Conservation (phyloP, 2,888 invertebrate genomes). For the Acanthosepion lycidas region DNA sequence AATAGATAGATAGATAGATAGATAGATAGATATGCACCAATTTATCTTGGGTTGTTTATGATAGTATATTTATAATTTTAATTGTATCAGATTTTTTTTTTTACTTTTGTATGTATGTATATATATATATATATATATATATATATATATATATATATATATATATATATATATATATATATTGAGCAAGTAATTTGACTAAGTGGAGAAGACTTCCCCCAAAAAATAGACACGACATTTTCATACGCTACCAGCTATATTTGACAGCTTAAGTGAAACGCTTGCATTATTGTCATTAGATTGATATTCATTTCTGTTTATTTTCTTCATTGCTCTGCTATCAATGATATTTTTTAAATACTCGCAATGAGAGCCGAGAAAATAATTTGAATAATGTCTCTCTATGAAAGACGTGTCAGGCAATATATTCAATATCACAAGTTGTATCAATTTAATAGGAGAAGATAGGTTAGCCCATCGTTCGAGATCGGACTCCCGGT, state of each 20-base stretch:
- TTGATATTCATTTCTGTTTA: background rate
- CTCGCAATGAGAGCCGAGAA: too few relatives aligned
- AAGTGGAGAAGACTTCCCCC: background rate
- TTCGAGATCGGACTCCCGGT: too few relatives aligned
- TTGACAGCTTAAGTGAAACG: slow-evolving; percentile 9
- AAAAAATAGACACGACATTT: background rate
- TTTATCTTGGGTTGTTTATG: too few relatives aligned
- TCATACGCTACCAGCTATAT: background rate
- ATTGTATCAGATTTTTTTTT: background rate
- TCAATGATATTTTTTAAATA: background rate
- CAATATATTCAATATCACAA: too few relatives aligned
- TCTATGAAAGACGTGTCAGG: too few relatives aligned
- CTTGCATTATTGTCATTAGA: background rate
- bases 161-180: background rate
- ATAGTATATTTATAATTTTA: too few relatives aligned
- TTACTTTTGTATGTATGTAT: background rate
- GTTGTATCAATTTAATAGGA: too few relatives aligned
- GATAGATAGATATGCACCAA: too few relatives aligned
- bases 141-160: background rate
- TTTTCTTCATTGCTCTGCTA: background rate
- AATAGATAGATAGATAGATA: too few relatives aligned
- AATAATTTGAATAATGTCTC: background rate
- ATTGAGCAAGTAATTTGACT: background rate
- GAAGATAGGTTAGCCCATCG: too few relatives aligned
- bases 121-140: background rate